These are phyloP conservation scores for Druon quercuslanigerum DNA, from an alignment of 1,140 invertebrate species.

Conservation along the genomic window DNA sequence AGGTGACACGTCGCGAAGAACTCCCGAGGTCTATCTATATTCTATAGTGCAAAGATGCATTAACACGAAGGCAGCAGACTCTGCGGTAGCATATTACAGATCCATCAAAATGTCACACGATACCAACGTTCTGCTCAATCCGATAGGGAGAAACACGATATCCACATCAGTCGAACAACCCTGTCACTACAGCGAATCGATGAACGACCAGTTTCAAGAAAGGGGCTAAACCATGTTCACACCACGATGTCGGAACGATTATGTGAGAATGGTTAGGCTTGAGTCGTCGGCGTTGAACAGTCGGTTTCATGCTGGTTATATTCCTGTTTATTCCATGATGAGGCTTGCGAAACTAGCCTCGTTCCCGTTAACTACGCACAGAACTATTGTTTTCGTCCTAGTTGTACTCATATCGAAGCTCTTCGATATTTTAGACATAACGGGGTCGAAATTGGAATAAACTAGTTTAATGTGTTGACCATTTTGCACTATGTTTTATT, in stretches of 20 bases:
- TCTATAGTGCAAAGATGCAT: background rate
- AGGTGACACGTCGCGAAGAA: slow-evolving; percentile 13
- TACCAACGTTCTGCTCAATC: background rate
- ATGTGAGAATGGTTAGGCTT: background rate
- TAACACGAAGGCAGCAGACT: background rate
- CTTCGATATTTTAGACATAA: background rate
- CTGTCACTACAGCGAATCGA: slow-evolving; percentile 18
- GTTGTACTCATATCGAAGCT: background rate
- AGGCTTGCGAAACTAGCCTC: background rate
- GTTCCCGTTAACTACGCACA: background rate
- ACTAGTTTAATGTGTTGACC: no score
- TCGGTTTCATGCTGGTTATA: slow-evolving; percentile 6
- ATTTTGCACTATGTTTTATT: no score
- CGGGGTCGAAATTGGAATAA: background rate
- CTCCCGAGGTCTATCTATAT: background rate
- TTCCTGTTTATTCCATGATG: slow-evolving; percentile 8
- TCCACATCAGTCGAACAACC: slow-evolving; percentile 14
- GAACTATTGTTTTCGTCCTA: slow-evolving; percentile 21
- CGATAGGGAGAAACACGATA: slow-evolving; percentile 11
- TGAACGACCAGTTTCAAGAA: background rate
- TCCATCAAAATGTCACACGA: slow-evolving; percentile 22
- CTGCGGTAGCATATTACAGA: slow-evolving; percentile 10
- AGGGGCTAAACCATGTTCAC: background rate
- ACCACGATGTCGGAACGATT: background rate
- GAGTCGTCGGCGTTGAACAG: slow-evolving; percentile 1